Conservation (phyloP, 2,797 vertebrate genomes). For the Hydrocynus forskahlii region DNA sequence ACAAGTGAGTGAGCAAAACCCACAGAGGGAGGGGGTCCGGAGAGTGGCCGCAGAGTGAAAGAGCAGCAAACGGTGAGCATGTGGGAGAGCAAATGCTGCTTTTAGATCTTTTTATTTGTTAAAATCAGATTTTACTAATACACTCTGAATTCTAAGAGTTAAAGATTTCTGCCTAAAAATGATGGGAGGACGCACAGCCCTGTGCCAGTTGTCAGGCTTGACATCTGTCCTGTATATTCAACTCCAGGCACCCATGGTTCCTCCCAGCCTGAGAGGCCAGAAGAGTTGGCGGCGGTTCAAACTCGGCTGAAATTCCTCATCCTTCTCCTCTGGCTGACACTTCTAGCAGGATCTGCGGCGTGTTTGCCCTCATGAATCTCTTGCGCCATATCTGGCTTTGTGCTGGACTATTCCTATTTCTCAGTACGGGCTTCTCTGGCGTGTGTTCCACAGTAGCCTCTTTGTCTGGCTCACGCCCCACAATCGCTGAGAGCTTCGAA, state of each 20-base stretch:
- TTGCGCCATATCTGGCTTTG: constrained; percentile 18
- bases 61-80: no score
- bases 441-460: constrained; percentile 46
- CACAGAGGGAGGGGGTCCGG: no score
- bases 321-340: constrained; percentile 48
- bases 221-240: constrained; percentile 51
- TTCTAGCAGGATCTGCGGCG: neutral
- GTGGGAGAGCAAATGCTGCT: no score
- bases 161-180: no score
- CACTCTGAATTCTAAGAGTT: no score
- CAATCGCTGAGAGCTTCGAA: constrained; percentile 48
- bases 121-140: no score
- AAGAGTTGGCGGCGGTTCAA: constrained; percentile 50
- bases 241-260: constrained; percentile 40
- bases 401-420: constrained; percentile 32
- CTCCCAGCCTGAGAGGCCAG: constrained; percentile 8
- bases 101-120: no score
- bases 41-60: no score
- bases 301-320: constrained; percentile 44
- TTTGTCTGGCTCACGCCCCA: constrained; percentile 53
- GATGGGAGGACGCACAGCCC: constrained; percentile 7
- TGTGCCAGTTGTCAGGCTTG: constrained; percentile 36
- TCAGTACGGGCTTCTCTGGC: constrained; percentile 32
- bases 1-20: no score
- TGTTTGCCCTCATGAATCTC: constrained; percentile 24